Conservation (phyloP, 2,888 invertebrate genomes). For the Tiliacea citrago region DNA sequence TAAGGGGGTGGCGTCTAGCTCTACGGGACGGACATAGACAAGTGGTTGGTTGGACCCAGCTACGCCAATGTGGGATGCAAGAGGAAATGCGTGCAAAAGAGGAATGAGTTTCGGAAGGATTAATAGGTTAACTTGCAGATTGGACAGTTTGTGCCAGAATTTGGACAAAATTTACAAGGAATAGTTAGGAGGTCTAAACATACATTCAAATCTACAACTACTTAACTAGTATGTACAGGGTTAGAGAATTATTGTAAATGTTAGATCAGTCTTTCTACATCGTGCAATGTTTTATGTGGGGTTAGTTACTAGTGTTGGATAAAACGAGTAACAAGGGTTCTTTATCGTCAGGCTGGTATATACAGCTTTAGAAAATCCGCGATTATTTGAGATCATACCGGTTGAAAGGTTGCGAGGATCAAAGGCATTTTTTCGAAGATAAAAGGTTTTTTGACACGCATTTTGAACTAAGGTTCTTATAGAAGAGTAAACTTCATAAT, state of each 20-base stretch:
- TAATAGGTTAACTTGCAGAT: slow-evolving; percentile 52
- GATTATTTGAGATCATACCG: slow-evolving; percentile 38
- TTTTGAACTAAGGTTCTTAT: slow-evolving; percentile 48
- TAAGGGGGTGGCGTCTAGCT: slow-evolving; percentile 65
- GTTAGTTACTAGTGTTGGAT: slow-evolving; percentile 87
- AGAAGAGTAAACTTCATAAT: slow-evolving; percentile 25
- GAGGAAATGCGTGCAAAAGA: slow-evolving; percentile 60
- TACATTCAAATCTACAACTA: slow-evolving; percentile 61
- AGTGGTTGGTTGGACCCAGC: slow-evolving; percentile 19
- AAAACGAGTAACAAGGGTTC: slow-evolving; percentile 87
- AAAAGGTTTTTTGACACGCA: slow-evolving; percentile 35
- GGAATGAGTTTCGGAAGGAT: slow-evolving; percentile 38
- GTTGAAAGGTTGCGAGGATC: slow-evolving; percentile 49
- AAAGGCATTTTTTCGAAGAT: slow-evolving; percentile 22
- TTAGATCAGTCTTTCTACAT: slow-evolving; percentile 59
- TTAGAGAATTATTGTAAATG: slow-evolving; percentile 58
- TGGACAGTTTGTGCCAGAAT: slow-evolving; percentile 22
- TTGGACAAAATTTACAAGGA: slow-evolving; percentile 27
- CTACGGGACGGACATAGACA: slow-evolving; percentile 44
- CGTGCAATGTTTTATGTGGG: slow-evolving; percentile 66
- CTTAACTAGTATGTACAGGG: slow-evolving; percentile 59
- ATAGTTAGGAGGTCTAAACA: slow-evolving; percentile 37
- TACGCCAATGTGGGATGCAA: slow-evolving; percentile 35
- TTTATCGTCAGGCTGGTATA: slow-evolving; percentile 84
- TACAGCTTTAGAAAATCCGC: slow-evolving; percentile 66